Evolutionary conservation across 2,888 invertebrate genomes (phyloP).

Genomic region (Cheilosia vulpina): DNA sequence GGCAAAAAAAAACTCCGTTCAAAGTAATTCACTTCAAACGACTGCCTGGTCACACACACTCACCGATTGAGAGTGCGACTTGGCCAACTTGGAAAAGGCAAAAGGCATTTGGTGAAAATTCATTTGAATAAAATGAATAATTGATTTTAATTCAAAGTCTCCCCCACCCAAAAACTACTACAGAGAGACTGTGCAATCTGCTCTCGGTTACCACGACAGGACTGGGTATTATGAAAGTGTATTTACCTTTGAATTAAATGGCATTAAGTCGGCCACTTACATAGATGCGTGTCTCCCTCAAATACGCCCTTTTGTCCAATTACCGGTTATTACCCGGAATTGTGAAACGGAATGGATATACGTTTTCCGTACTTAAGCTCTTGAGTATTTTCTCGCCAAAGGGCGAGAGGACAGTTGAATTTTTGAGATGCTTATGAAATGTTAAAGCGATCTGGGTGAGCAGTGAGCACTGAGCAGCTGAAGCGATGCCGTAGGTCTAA

Average conservation of each 20-base stretch:
- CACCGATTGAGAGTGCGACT: not conserved
- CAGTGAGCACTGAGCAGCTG: not conserved
- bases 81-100: not conserved
- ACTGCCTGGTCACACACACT: not conserved
- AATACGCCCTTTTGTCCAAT: slow-evolving; percentile 65
- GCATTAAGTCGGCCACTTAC: slow-evolving; percentile 57
- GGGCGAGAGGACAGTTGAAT: slow-evolving; percentile 41
- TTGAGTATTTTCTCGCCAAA: slow-evolving; percentile 20
- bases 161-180: not conserved
- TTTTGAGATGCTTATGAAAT: slow-evolving; percentile 53
- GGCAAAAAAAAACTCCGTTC: not conserved
- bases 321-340: slow-evolving; percentile 61
- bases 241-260: slow-evolving; percentile 65
- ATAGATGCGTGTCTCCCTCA: slow-evolving; percentile 52
- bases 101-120: slow-evolving; percentile 50
- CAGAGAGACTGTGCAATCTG: slow-evolving; percentile 21
- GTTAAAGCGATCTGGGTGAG: slow-evolving; percentile 45
- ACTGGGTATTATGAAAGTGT: slow-evolving; percentile 37
- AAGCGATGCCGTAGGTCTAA: not conserved
- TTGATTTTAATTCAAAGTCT: slow-evolving; percentile 63
- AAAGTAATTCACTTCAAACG: slow-evolving; percentile 34
- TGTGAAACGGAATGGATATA: slow-evolving; percentile 53
- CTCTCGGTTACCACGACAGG: slow-evolving; percentile 18
- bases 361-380: slow-evolving; percentile 32
- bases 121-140: slow-evolving; percentile 74